Percentiles rank a stretch among this genome's conserved stretches.
Evolutionary conservation across 2,888 invertebrate species (phyloP).

Genomic region (Eupithecia tripunctaria): DNA sequence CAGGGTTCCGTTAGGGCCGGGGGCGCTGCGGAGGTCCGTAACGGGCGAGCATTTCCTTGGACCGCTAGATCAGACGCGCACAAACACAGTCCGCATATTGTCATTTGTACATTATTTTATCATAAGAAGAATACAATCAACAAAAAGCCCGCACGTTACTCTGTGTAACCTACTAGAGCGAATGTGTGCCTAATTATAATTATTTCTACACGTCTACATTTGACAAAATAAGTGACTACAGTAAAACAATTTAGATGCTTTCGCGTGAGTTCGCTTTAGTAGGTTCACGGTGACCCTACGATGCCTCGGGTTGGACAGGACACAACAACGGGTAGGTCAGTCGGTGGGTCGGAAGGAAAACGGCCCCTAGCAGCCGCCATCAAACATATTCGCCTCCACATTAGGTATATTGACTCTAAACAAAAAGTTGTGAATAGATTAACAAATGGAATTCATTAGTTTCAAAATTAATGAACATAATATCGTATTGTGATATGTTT

Average conservation of each 20-base stretch:
- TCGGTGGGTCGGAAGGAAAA: background rate
- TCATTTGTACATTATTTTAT: constrained; percentile 33
- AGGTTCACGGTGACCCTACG: constrained; percentile 19
- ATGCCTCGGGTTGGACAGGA: constrained; percentile 2
- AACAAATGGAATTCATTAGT: constrained; percentile 18
- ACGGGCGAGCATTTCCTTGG: constrained; percentile 32
- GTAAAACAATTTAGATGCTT: constrained; percentile 28
- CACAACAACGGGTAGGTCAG: constrained; percentile 3
- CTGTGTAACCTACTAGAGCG: constrained; percentile 32
- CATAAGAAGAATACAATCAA: constrained; percentile 29
- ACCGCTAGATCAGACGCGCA: constrained; percentile 35
- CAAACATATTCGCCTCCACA: constrained; percentile 9
- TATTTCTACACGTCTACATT: constrained; percentile 17
- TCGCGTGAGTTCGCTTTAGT: constrained; percentile 31
- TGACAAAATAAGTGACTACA: constrained; percentile 32
- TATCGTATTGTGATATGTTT: constrained; percentile 45
- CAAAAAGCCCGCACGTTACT: constrained; percentile 32
- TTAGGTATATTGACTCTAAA: constrained; percentile 19
- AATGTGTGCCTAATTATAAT: constrained; percentile 30
- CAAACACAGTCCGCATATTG: constrained; percentile 33
- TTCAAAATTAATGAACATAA: constrained; percentile 34
- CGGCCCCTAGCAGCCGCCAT: background rate
- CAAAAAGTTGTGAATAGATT: constrained; percentile 10
- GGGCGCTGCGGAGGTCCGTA: constrained; percentile 15
- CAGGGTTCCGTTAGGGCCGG: background rate